Conservation (phyloP, 2,888 invertebrate genomes). For the Syrista parreyssii region DNA sequence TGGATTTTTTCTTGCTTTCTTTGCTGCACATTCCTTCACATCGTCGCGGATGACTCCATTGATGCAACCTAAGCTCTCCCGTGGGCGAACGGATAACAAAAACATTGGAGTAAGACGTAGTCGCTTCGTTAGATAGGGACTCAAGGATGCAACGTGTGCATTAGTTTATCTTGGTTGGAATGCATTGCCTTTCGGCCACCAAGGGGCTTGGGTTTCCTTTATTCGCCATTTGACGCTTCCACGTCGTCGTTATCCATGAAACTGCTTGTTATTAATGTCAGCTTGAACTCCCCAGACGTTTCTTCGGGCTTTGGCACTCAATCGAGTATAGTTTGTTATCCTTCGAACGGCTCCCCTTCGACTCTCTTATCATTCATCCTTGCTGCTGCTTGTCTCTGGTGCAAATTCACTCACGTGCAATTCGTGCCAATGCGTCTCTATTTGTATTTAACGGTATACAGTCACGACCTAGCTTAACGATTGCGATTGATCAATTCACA, state of each 20-base stretch:
- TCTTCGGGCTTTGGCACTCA: background rate
- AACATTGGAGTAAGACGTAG: background rate
- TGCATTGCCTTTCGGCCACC: background rate
- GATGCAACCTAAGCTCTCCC: background rate
- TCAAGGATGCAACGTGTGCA: background rate
- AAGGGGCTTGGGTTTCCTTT: background rate
- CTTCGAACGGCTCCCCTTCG: background rate
- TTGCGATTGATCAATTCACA: background rate
- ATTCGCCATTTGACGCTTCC: background rate
- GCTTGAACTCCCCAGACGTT: background rate
- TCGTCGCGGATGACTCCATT: background rate
- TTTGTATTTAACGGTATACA: background rate
- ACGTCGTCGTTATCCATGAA: background rate
- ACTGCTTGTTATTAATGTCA: background rate
- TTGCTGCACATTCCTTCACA: background rate
- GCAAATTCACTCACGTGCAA: background rate
- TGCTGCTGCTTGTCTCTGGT: background rate
- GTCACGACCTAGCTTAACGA: background rate
- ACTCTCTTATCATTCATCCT: background rate
- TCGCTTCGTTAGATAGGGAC: background rate
- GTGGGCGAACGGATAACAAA: background rate
- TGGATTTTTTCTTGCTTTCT: background rate
- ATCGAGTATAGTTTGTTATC: background rate
- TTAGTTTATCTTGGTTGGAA: background rate
- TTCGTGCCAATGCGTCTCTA: background rate